phyloP scores from a whole-genome alignment of 2,797 vertebrate genomes.

The Streptopelia turtur region DNA sequence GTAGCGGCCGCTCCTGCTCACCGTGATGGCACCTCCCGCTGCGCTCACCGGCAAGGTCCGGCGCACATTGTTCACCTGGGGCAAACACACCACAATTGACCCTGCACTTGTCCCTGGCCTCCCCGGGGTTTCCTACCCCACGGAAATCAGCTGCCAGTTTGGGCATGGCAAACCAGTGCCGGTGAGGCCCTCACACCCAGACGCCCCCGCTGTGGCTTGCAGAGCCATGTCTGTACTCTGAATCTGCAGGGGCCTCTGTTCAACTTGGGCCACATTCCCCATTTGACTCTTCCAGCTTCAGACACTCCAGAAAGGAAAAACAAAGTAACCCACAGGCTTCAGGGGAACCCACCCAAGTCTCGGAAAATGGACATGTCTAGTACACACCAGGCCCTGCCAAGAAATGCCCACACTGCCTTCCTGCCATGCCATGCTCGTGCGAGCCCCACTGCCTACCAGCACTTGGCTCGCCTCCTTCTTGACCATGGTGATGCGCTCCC shows the following conservation, averaged over 20 bases:
- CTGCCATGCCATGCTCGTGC: too few relatives aligned
- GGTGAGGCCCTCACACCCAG: too few relatives aligned
- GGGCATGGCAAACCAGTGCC: not conserved
- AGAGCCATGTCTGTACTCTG: not conserved
- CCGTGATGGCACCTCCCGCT: constrained; percentile 55
- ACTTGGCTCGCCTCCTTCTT: constrained; percentile 73
- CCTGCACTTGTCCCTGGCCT: not conserved
- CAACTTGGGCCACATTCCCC: fast-evolving
- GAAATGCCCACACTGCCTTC: too few relatives aligned
- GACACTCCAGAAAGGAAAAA: fast-evolving
- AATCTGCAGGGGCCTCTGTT: not conserved
- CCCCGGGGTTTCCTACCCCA: not conserved
- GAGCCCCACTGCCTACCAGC: too few relatives aligned
- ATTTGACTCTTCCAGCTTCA: not conserved
- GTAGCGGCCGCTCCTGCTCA: constrained; percentile 74
- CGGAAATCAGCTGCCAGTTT: not conserved
- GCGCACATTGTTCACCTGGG: constrained; percentile 84
- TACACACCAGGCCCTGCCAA: fast-evolving
- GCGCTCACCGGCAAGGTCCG: constrained; percentile 80
- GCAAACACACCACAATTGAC: not conserved
- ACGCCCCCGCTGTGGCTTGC: fast-evolving
- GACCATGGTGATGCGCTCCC: constrained; percentile 74
- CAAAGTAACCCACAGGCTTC: fast-evolving
- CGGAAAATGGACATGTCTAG: fast-evolving
- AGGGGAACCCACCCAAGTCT: not conserved